Evolutionary conservation across 2,888 invertebrate species (phyloP).

Genomic region (Clostera curtula): DNA sequence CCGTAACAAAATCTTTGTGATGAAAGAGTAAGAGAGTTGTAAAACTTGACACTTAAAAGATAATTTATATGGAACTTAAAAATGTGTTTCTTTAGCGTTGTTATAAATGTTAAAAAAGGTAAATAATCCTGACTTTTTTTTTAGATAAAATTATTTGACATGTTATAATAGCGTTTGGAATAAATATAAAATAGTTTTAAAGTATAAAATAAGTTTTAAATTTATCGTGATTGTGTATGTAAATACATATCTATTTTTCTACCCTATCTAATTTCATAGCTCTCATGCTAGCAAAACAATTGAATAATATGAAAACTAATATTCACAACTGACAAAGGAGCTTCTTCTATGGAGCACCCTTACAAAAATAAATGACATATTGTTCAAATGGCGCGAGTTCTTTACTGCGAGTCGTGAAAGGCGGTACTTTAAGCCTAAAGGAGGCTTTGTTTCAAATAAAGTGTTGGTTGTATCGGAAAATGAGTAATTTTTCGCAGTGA

Average conservation of each 20-base stretch:
- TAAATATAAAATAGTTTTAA: no score
- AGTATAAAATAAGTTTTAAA: no score
- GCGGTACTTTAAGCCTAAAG: slow-evolving; percentile 21
- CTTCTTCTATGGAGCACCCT: slow-evolving; percentile 44
- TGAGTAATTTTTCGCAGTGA: slow-evolving; percentile 64
- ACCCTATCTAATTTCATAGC: no score
- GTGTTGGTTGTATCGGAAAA: slow-evolving; percentile 41
- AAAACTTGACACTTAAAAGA: slow-evolving; percentile 30
- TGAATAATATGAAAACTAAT: slow-evolving; percentile 27
- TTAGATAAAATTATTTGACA: no score
- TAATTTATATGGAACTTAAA: no score
- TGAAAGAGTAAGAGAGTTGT: slow-evolving; percentile 26
- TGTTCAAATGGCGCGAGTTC: slow-evolving; percentile 42
- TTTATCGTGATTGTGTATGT: no score
- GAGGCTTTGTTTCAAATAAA: slow-evolving; percentile 39
- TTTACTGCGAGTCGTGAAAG: slow-evolving; percentile 29
- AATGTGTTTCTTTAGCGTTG: no score
- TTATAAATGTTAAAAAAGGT: no score
- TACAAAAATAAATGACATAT: slow-evolving; percentile 43
- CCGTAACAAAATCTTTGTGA: slow-evolving; percentile 35
- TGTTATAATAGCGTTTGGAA: no score
- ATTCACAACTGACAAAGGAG: slow-evolving; percentile 21
- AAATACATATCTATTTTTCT: no score
- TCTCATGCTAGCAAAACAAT: slow-evolving; percentile 28
- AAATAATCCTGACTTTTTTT: no score